Evolutionary conservation across 1,140 invertebrate genomes (phyloP), one percentile per base, ranked within the genome.

Genomic region (Ceratina japonica): DNA sequence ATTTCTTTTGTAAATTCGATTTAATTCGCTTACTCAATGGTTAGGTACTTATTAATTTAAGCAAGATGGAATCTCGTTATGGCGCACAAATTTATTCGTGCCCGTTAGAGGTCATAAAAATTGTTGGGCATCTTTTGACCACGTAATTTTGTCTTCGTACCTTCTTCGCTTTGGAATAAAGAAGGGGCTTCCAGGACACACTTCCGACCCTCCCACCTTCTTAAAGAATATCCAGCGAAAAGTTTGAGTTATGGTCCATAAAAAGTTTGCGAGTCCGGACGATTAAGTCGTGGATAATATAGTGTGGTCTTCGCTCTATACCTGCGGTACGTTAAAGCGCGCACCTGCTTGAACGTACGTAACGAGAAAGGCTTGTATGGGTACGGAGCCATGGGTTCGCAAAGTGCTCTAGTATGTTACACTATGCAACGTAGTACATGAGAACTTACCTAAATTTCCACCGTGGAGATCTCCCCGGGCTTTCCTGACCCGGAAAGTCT

Each of bases 231-330:
- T 49, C 69, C 78, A 66, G 65, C 58, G 86, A 85, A 87, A 89
- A 91, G 76, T 87, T 89, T 86, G 83, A 90, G 81, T 90, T 89
- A 90, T 86, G 80, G 73, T 20, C 71, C 84, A 87, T 90, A 88
- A 90, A 90, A 90, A 88, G 71, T 89, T 88, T 88, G 81, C 82
- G 76, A 90, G 79, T 73, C 80, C 80, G 80, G 86, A 86, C 86
- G 87, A 90, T 89, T 89, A 90, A 90, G 87, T 89, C 80, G 79
- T 59, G 78, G 81, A 82, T 89, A 89, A 89, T 88, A 85, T 87
- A 89, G 80, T 72, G 81, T 73, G 52, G 66, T 24, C 52, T 54
- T n/a, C 58, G 10, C 3, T 52, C 37, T 44, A 44, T 58, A 16
- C 10, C 49, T 52, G 8, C 13, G n/a, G 37, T 59, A 65, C 44